Evolutionary conservation across 2,888 invertebrate species (phyloP).

Genomic region (Rotaria socialis): DNA sequence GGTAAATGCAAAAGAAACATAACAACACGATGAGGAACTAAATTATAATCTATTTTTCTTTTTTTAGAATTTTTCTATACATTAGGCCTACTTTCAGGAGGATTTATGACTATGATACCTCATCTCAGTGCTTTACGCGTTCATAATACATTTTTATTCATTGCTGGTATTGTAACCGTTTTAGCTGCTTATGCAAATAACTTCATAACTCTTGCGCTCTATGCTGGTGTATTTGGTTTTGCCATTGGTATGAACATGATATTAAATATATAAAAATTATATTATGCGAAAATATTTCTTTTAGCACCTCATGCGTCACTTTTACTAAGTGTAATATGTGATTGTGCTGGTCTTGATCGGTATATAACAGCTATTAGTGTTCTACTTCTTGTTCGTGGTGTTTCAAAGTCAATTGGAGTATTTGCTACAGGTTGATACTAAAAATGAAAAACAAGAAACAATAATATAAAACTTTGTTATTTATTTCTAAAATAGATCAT

Average conservation of each 20-base stretch:
- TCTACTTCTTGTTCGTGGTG: not conserved
- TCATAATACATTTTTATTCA: not conserved
- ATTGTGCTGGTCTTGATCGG: not conserved
- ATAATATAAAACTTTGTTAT: too few relatives aligned
- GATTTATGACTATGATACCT: not conserved
- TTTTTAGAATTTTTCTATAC: not conserved
- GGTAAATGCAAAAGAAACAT: too few relatives aligned
- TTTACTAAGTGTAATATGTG: not conserved
- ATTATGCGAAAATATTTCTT: not conserved
- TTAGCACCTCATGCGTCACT: constrained; percentile 6
- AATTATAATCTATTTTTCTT: too few relatives aligned
- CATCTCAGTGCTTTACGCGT: not conserved
- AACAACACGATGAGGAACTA: too few relatives aligned
- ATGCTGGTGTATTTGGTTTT: not conserved
- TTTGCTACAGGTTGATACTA: not conserved
- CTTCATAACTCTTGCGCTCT: not conserved
- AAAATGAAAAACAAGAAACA: too few relatives aligned
- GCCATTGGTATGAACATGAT: not conserved
- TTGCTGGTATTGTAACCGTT: not conserved
- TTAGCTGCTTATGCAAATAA: not conserved
- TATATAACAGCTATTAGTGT: not conserved
- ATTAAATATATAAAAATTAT: not conserved
- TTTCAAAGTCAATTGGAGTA: not conserved
- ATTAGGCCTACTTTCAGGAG: not conserved
- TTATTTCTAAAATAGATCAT: too few relatives aligned